These are phyloP conservation scores for Heliconius melpomene DNA, from an alignment of 1,140 invertebrate species.

Conservation along the genomic window DNA sequence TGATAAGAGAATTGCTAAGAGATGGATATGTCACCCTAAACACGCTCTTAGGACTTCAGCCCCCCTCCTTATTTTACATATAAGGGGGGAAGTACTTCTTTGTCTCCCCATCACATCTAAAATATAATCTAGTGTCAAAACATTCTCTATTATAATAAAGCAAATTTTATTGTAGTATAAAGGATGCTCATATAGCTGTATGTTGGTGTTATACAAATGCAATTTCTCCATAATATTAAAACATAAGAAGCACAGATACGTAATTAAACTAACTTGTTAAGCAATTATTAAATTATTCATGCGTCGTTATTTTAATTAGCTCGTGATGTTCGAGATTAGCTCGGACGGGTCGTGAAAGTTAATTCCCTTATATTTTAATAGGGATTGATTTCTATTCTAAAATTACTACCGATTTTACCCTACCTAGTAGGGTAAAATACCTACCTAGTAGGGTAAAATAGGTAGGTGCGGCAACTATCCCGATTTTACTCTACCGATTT, in stretches of 20 bases:
- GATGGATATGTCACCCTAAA: too few species aligned
- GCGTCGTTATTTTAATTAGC: conserved; percentile 59
- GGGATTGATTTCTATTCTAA: conserved; percentile 42
- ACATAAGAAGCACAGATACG: conserved; percentile 36
- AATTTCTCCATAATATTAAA: conserved; percentile 38
- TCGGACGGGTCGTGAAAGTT: conserved; percentile 44
- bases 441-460: too few species aligned
- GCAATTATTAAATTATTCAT: conserved; percentile 56
- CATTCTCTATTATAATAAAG: too few species aligned
- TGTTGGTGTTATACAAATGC: conserved; percentile 11
- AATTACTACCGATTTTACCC: conserved; percentile 35
- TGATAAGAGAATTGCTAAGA: too few species aligned
- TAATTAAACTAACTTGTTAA: conserved; percentile 50
- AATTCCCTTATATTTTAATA: conserved; percentile 47
- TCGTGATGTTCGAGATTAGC: conserved; percentile 53
- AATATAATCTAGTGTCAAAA: too few species aligned
- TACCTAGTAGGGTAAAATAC: neutral
- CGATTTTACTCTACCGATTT: too few species aligned
- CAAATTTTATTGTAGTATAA: too few species aligned
- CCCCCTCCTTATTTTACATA: too few species aligned
- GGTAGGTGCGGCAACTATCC: too few species aligned
- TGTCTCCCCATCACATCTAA: too few species aligned
- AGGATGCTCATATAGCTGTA: neutral
- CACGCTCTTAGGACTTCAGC: too few species aligned
- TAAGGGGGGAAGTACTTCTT: too few species aligned